Percentiles rank a stretch among this genome's conserved stretches.
Conservation (phyloP, 2,113 vertebrate species). For the Ariopsis seemanni region DNA sequence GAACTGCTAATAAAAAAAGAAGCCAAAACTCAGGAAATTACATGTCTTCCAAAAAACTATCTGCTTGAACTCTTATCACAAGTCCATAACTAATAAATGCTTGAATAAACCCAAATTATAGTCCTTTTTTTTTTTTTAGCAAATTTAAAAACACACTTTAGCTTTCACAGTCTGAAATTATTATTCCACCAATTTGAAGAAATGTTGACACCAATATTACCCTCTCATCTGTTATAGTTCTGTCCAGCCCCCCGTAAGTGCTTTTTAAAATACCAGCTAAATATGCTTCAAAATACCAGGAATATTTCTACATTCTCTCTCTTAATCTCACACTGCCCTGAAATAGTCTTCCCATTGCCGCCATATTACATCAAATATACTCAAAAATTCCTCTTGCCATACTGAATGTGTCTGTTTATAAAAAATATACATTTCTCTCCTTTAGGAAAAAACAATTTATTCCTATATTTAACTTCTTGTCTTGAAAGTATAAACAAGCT, state of each 20-base stretch:
- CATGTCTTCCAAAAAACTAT: neutral
- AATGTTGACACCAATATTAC: constrained; percentile 19
- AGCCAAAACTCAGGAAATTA: neutral
- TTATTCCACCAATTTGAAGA: constrained; percentile 15
- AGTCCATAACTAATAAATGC: constrained; percentile 65
- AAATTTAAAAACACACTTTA: constrained; percentile 65
- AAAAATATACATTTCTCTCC: constrained; percentile 80
- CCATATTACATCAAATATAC: constrained; percentile 69
- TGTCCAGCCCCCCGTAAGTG: constrained; percentile 50
- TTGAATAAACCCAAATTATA: constrained; percentile 67
- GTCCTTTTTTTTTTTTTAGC: constrained; percentile 56
- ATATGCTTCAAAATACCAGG: constrained; percentile 63
- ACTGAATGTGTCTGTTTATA: constrained; percentile 71
- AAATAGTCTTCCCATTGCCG: constrained; percentile 55
- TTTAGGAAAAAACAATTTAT: constrained; percentile 71
- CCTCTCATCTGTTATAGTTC: constrained; percentile 9
- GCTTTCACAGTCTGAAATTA: constrained; percentile 53
- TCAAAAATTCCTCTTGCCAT: constrained; percentile 69
- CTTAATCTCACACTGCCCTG: constrained; percentile 28
- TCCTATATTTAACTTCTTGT: constrained; percentile 22
- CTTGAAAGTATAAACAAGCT: constrained; percentile 30
- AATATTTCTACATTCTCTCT: constrained; percentile 59
- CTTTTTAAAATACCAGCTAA: constrained; percentile 51
- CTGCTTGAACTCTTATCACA: neutral
- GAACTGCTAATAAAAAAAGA: neutral